A percentile compares a stretch with the other conserved stretches of the same genome.
phyloP scores from a whole-genome alignment of 2,888 invertebrate species.

The Limnephilus marmoratus region DNA sequence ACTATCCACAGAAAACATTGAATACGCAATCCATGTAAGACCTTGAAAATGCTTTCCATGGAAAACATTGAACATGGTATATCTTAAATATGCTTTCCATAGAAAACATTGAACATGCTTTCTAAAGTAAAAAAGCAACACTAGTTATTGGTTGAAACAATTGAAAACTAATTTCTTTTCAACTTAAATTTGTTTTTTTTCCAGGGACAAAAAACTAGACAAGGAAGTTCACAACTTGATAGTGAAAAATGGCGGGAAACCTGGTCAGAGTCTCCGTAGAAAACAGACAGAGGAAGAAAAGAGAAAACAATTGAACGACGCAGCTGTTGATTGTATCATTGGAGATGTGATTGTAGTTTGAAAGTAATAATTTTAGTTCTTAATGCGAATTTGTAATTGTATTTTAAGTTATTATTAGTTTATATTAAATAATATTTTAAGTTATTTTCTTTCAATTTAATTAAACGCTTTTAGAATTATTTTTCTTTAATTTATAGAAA shows the following conservation, averaged over 20 bases:
- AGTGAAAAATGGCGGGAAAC: conserved; percentile 50
- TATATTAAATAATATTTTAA: neutral
- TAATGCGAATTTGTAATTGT: neutral
- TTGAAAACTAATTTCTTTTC: too few relatives aligned
- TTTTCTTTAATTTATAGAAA: too few relatives aligned
- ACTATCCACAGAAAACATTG: too few relatives aligned
- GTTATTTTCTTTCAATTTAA: neutral
- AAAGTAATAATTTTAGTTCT: neutral
- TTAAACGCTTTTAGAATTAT: neutral
- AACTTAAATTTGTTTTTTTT: conserved; percentile 2
- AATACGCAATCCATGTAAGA: too few relatives aligned
- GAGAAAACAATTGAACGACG: conserved; percentile 34
- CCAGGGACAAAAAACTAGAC: conserved; percentile 53
- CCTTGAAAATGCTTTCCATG: too few relatives aligned
- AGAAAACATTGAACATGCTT: too few relatives aligned
- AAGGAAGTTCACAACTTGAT: conserved; percentile 53
- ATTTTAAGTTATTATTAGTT: neutral
- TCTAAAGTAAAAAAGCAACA: too few relatives aligned
- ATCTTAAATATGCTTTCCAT: too few relatives aligned
- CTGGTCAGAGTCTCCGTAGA: neutral
- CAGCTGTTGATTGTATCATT: conserved; percentile 31
- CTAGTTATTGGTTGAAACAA: too few relatives aligned
- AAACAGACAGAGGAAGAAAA: conserved; percentile 40
- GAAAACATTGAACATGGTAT: too few relatives aligned
- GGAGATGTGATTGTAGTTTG: conserved; percentile 10